Evolutionary conservation across 2,113 vertebrate genomes (phyloP).

Genomic region (Hypocryptadius cinnamomeus): DNA sequence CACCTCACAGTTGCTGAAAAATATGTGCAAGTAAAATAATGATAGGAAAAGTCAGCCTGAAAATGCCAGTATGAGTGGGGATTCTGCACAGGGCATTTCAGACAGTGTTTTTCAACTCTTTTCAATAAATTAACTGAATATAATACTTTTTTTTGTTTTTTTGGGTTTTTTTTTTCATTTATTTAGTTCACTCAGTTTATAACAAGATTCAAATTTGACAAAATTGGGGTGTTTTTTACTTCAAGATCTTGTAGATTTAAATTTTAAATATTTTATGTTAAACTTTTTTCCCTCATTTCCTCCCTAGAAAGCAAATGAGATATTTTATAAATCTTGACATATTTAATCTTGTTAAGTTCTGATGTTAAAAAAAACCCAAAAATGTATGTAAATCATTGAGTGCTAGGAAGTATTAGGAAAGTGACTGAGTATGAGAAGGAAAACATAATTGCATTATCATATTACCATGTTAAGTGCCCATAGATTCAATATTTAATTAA

Average conservation of each 20-base stretch:
- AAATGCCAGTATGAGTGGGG: neutral
- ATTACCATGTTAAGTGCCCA: neutral
- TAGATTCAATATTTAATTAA: neutral
- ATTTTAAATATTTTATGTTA: neutral
- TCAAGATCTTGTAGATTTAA: neutral
- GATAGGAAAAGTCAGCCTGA: neutral
- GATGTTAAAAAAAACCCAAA: neutral
- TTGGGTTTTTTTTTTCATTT: too few relatives aligned
- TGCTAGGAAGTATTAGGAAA: neutral
- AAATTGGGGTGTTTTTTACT: neutral
- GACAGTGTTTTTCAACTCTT: accelerated
- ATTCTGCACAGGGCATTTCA: neutral
- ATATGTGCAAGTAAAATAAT: neutral
- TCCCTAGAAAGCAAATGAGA: neutral
- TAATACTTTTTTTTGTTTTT: neutral
- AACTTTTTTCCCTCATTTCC: neutral
- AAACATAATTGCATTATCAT: neutral
- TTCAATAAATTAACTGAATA: neutral
- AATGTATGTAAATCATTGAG: neutral
- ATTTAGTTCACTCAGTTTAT: neutral
- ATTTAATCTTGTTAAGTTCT: neutral
- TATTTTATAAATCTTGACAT: neutral
- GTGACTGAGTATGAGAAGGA: neutral
- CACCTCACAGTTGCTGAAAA: neutral
- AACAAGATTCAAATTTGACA: neutral